Evolutionary conservation across 2,797 vertebrate species (phyloP), one percentile per base, ranked within the genome.

Genomic region (Enteromius unitaeniatus): DNA sequence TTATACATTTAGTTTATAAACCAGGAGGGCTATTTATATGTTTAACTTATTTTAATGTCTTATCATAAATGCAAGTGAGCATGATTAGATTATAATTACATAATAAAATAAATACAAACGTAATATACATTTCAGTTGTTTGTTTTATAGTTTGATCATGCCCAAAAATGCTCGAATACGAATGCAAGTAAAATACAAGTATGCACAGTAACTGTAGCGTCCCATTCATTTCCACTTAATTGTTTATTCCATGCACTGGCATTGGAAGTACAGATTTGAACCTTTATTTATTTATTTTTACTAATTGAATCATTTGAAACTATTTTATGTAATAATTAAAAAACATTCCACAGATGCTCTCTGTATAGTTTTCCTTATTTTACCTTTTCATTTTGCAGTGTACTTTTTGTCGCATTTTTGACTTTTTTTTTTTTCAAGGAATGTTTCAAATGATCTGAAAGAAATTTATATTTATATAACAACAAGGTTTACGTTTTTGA

Each of bases 381-480:
- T 70, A 60, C 37, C 23, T 81, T 45, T 60, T 60, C 8, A 81
- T 49, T 17, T 62, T 28, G 47, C 6, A 10, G 21, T 34, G 23
- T 23, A 53, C 14, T 23, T 81, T 47, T 72, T 21, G 73, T 60
- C 42, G 1, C 42, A 45, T 68, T 40, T 19, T 40, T 37, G 9
- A 23, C n/a, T 40, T 17, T 23, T 8, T 17, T 23, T 8, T 40
- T 17, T 23, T 26, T 17, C 8, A 37, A 60, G n/a, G 34, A 76
- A 60, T 60, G 14, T 42, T 37, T 68, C n/a, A 60, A 77, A 60
- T 60, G 15, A 62, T 37, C n/a, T 60, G 55, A 77, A 11, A 17
- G 0, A 47, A 28, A 19, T 77, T 15, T 19, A n/a, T 73, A 34
- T 74, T 40, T 65, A 64, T 60, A 5, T 60, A 47, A 26, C 15